Conservation (phyloP, 2,888 invertebrate genomes). For the Melinaea marsaeus region DNA sequence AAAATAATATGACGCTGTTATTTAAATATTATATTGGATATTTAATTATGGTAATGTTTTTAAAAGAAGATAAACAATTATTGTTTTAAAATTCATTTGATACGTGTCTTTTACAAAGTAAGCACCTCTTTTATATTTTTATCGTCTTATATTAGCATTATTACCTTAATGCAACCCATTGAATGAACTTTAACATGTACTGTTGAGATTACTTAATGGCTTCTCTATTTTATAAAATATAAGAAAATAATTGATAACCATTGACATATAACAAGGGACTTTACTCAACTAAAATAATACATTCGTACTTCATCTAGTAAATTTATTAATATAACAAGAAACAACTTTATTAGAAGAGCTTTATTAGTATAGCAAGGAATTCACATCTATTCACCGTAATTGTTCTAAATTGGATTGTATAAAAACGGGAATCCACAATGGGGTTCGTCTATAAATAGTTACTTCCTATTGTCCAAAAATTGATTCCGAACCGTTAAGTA, state of each 20-base stretch:
- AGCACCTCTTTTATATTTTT: constrained; percentile 30
- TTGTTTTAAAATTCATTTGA: neutral
- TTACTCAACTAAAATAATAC: neutral
- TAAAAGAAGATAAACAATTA: constrained; percentile 22
- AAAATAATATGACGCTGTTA: no score
- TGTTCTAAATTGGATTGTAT: neutral
- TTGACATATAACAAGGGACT: no score
- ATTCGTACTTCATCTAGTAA: neutral
- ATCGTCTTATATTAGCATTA: constrained; percentile 34
- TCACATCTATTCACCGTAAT: neutral
- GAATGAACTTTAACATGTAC: constrained; percentile 20
- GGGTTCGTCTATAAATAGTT: neutral
- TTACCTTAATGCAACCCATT: constrained; percentile 32
- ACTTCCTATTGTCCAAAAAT: neutral
- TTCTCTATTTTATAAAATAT: no score
- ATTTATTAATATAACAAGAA: neutral
- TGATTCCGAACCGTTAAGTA: constrained; percentile 2
- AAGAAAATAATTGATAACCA: no score
- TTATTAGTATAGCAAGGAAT: neutral
- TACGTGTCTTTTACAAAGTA: constrained; percentile 16
- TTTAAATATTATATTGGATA: no score
- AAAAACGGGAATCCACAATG: neutral
- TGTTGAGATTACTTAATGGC: no score
- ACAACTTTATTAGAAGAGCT: no score
- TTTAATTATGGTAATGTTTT: neutral